phyloP scores from a whole-genome alignment of 2,888 invertebrate genomes.

The Trichacis sp. region DNA sequence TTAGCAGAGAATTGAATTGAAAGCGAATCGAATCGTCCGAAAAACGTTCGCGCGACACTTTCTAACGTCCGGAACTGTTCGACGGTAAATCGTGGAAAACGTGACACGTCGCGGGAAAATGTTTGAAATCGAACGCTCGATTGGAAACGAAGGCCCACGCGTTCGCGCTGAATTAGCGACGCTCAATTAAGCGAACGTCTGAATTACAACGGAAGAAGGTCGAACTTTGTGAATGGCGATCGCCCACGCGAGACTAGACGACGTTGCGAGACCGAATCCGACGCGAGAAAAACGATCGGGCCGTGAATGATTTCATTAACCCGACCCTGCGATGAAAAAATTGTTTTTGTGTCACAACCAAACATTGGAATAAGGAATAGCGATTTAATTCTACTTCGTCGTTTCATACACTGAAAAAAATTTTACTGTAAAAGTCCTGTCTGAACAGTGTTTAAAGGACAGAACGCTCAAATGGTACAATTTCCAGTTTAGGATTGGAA shows the following conservation, averaged over 20 bases:
- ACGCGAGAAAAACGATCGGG: neutral
- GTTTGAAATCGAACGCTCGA: slow-evolving; percentile 25
- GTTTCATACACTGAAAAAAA: too few species aligned
- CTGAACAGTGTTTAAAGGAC: too few species aligned
- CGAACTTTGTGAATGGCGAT: slow-evolving; percentile 14
- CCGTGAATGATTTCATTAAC: neutral
- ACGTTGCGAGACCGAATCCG: neutral
- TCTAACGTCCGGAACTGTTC: too few species aligned
- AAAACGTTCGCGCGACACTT: neutral
- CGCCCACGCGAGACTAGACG: slow-evolving; percentile 9
- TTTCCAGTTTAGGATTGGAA: too few species aligned
- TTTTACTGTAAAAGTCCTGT: too few species aligned
- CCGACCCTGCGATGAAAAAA: neutral
- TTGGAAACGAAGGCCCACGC: slow-evolving; percentile 37
- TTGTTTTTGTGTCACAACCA: too few species aligned
- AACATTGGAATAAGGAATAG: too few species aligned
- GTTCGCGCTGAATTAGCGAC: slow-evolving; percentile 26
- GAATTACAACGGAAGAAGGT: slow-evolving; percentile 17
- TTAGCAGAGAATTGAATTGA: slow-evolving; percentile 30
- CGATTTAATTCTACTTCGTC: too few species aligned
- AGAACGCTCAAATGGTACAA: too few species aligned
- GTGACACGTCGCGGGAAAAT: too few species aligned
- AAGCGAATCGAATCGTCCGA: slow-evolving; percentile 8
- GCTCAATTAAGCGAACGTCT: slow-evolving; percentile 30
- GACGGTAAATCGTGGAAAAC: too few species aligned